These are phyloP conservation scores for Ptychoptera albimana DNA, from an alignment of 2,888 invertebrate genomes.

Conservation along the genomic window DNA sequence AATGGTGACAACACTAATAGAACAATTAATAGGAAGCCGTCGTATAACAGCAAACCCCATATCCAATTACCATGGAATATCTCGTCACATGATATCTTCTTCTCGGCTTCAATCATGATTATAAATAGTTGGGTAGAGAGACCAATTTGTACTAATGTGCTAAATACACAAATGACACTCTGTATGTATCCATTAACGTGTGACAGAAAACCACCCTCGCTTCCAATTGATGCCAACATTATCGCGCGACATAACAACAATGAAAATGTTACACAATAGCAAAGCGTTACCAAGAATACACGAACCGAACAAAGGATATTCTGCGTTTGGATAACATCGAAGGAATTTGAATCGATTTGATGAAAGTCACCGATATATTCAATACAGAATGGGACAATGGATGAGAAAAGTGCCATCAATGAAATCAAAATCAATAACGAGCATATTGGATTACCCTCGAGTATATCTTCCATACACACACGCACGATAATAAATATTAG, in stretches of 20 bases:
- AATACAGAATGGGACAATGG: slow-evolving; percentile 35
- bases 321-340: slow-evolving; percentile 15
- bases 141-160: slow-evolving; percentile 42
- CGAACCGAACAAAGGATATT: slow-evolving; percentile 38
- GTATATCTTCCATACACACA: slow-evolving; percentile 42
- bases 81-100: slow-evolving; percentile 33
- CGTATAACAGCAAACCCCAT: slow-evolving; percentile 40
- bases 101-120: slow-evolving; percentile 31
- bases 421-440: slow-evolving; percentile 33
- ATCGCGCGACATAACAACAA: slow-evolving; percentile 45
- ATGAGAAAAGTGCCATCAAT: slow-evolving; percentile 33
- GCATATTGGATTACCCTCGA: slow-evolving; percentile 49
- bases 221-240: slow-evolving; percentile 47
- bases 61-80: slow-evolving; percentile 34
- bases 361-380: slow-evolving; percentile 29
- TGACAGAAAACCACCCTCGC: slow-evolving; percentile 48
- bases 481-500: slow-evolving; percentile 46
- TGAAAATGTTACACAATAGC: slow-evolving; percentile 46
- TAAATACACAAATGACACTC: slow-evolving; percentile 43
- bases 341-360: slow-evolving; percentile 26
- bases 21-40: slow-evolving; percentile 40
- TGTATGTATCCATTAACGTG: slow-evolving; percentile 57
- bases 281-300: slow-evolving; percentile 39
- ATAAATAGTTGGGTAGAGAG: slow-evolving; percentile 33
- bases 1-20: slow-evolving; percentile 42